Percentiles rank a stretch among this genome's conserved stretches.
These are phyloP conservation scores for Semnopithecus entellus DNA, from an alignment of 2,113 vertebrate species.

Conservation along the genomic window DNA sequence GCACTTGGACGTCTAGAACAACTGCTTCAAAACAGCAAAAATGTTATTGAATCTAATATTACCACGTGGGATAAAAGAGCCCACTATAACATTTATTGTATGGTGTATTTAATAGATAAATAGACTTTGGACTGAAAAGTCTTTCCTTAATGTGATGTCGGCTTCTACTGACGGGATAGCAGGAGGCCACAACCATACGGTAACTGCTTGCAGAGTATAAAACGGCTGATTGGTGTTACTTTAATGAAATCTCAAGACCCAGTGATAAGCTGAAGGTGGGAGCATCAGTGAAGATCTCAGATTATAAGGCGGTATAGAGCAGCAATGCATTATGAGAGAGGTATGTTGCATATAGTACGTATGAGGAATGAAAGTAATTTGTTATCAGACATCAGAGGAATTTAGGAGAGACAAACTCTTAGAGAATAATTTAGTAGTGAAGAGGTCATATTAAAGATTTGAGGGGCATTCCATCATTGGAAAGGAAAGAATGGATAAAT, in stretches of 20 bases:
- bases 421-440: background rate
- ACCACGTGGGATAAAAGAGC: background rate
- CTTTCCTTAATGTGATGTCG: background rate
- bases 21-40: background rate
- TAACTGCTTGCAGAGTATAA: background rate
- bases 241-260: constrained; percentile 51
- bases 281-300: background rate
- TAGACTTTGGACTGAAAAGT: background rate
- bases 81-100: background rate
- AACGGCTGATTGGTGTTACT: constrained; percentile 21
- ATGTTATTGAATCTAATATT: background rate
- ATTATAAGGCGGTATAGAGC: background rate
- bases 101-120: background rate
- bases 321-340: background rate
- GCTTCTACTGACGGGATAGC: background rate
- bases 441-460: background rate
- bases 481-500: background rate
- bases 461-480: background rate
- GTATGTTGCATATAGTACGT: background rate
- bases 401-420: background rate
- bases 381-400: background rate
- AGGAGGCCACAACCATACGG: background rate
- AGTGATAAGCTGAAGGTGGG: background rate
- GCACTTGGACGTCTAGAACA: background rate
- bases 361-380: background rate